phyloP scores from a whole-genome alignment of 64 coral and sea anemone species.

The Astreopora myriophthalma region DNA sequence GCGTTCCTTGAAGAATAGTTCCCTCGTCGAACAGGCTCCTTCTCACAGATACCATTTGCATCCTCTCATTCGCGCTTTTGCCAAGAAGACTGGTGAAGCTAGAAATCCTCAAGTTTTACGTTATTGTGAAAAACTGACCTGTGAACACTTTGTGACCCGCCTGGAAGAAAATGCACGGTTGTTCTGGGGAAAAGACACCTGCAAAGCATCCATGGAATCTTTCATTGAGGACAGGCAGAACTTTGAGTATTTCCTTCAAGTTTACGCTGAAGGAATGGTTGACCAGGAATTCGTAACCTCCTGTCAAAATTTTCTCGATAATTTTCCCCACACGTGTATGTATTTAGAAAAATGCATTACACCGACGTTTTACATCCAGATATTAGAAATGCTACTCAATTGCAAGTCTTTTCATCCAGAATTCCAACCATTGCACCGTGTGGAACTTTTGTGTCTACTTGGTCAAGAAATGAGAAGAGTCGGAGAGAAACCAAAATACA shows the following conservation, averaged over 20 bases:
- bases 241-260: conserved; percentile 50
- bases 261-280: not conserved
- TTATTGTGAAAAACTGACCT: not conserved
- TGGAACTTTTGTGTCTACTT: conserved; percentile 18
- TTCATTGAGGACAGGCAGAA: conserved; percentile 47
- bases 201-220: conserved; percentile 9
- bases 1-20: not conserved
- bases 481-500: not conserved
- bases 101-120: not conserved
- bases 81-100: not conserved
- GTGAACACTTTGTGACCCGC: conserved; percentile 8
- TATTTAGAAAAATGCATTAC: conserved; percentile 41
- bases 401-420: not conserved
- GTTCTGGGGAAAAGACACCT: conserved; percentile 36
- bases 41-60: not conserved
- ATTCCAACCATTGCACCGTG: not conserved
- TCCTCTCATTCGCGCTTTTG: conserved; percentile 19
- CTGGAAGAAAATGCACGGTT: not conserved
- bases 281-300: not conserved
- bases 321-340: not conserved
- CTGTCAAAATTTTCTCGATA: not conserved
- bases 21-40: not conserved
- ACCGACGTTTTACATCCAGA: not conserved
- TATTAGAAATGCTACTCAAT: not conserved
- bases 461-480: conserved; percentile 50